Evolutionary conservation across 1,140 invertebrate genomes (phyloP), one percentile per base, ranked within the genome.

Genomic region (Drosophila rhopaloa): DNA sequence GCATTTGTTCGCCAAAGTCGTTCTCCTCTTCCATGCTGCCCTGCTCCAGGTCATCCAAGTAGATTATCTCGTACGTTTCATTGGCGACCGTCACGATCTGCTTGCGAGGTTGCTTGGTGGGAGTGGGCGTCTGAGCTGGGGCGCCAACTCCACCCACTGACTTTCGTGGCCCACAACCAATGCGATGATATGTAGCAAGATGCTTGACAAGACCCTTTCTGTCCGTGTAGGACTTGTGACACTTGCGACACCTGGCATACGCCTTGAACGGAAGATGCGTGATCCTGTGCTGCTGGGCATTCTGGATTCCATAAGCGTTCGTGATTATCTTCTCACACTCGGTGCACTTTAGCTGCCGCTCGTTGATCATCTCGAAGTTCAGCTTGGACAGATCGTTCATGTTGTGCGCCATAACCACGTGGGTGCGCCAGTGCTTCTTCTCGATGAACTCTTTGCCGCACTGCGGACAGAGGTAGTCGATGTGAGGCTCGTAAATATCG

Each of bases 261-360:
- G 90, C 84, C 54, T 91, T 91, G 29, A 76, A 89, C 0, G 90
- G 90, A 50, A 91, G 51, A 56, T 91, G 90, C 1, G 90, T 91
- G 24, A 91, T 89, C 29, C 81, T 70, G 68, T 91, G 90, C 51
- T 91, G 90, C 50, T 91, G 90, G 0, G 90, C 90, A 74, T 91
- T 91, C 75, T 91, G 90, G 50, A 91, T 86, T 7, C 90, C 90
- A 58, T 91, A 91, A 4, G 90, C 90, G 54, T 91, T 91, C 7
- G 90, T 91, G 5, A 91, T 91, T 13, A 91, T 85, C 60, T 91
- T 91, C 0, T 85, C 90, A 48, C 90, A 91, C 46, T 89, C 78
- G 1, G 67, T 84, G 63, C 90, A 91, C 27, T 83, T 84, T 0
- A 91, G 40, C 54, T 91, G 86, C 4, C 81, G 75, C 8, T 91